Evolutionary conservation across 2,888 invertebrate species (phyloP).

Genomic region (Eutolmus rufibarbis): DNA sequence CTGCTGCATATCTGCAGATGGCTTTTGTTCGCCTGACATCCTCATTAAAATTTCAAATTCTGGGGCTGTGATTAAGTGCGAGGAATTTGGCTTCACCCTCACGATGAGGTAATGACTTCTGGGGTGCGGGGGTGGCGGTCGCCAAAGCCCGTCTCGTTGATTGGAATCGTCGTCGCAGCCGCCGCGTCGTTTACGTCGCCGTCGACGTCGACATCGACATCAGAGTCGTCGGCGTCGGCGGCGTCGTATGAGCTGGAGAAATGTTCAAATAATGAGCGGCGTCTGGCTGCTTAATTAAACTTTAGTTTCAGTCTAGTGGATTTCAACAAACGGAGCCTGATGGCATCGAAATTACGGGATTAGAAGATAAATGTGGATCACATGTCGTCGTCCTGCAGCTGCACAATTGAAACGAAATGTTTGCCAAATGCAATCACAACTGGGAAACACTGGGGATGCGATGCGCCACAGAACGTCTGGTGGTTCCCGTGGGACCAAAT

Average conservation of each 20-base stretch:
- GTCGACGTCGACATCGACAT: background rate
- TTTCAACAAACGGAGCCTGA: constrained; percentile 28
- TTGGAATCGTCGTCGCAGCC: constrained; percentile 1
- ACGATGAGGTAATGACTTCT: constrained; percentile 31
- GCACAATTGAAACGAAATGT: constrained; percentile 22
- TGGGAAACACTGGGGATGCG: background rate
- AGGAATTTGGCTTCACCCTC: constrained; percentile 20
- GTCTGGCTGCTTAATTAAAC: constrained; percentile 37
- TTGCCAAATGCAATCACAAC: constrained; percentile 19
- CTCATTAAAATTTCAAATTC: constrained; percentile 35
- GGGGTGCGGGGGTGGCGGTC: background rate
- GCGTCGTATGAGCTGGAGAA: background rate
- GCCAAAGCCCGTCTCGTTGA: background rate
- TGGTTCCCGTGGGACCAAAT: background rate
- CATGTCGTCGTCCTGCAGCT: constrained; percentile 5
- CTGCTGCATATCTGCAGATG: constrained; percentile 4
- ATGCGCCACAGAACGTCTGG: background rate
- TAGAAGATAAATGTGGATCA: constrained; percentile 32
- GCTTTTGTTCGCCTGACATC: constrained; percentile 31
- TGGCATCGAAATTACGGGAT: constrained; percentile 26
- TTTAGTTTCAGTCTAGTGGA: constrained; percentile 28
- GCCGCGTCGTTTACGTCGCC: background rate
- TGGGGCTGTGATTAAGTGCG: constrained; percentile 33
- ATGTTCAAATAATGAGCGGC: constrained; percentile 34
- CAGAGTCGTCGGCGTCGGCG: background rate